Base-by-base conservation (phyloP, 2,888 invertebrate species). In the Hydrotaea cyrtoneurina region DNA sequence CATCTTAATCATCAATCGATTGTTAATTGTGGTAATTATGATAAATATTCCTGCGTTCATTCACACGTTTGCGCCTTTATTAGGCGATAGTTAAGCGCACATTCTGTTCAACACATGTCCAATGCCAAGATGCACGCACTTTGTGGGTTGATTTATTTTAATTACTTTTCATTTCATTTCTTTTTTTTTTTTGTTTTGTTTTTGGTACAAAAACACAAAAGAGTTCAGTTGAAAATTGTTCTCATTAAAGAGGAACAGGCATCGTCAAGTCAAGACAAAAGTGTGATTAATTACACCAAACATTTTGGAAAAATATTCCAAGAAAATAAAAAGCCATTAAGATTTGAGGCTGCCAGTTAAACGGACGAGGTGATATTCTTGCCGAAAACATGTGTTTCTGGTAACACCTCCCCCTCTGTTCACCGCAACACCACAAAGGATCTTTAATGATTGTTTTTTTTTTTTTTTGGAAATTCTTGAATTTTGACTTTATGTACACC, bases 191-290 rank as follows among this genome's bases (percentile, higher is more conserved):
- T n/a, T n/a, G n/a, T n/a, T 31, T 31, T 7, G 31, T 31, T 31
- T 39, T 43, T 43, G 39, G 17, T 23, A 66, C 19, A 36, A 62
- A 31, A 0, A 62, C 62, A 62, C 62, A 62, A 62, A 39, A 43
- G 66, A 17, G 66, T 39, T 66, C 11, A 19, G 36, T 43, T 73
- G 31, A 50, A 59, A 78, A 57, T 72, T 39, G 31, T 78, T 31
- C 73, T 74, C 78, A 78, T 82, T 78, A 80, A 82, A 57, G 53
- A 82, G 66, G 66, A 82, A 81, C 43, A 72, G 59, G 39, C 39
- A 39, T 13, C 39, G 39, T n/a, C 15, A 50, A 50, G 23, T 59
- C 59, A 26, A 59, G 31, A 55, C 31, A 62, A 73, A 78, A 77
- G 15, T 82, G 39, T 78, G 82, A 82, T 82, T 82, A 78, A 82